Evolutionary conservation across 2,888 invertebrate genomes (phyloP).

Genomic region (Yponomeuta evonymella): DNA sequence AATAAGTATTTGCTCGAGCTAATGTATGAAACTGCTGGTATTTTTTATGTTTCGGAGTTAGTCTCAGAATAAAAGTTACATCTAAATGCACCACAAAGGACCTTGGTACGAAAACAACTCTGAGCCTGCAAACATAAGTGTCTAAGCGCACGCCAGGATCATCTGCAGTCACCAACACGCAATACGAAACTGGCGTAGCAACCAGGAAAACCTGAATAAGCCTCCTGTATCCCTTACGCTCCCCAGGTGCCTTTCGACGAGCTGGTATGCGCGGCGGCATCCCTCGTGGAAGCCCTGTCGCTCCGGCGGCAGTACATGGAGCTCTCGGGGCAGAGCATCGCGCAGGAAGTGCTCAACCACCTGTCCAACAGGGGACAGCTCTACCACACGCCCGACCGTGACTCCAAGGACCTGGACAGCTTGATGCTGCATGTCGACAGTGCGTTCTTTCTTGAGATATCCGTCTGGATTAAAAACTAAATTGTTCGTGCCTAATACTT

Average conservation of each 20-base stretch:
- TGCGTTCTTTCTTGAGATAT: constrained; percentile 42
- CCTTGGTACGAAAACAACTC: neutral
- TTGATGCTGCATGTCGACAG: constrained; percentile 81
- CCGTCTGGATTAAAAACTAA: too few species aligned
- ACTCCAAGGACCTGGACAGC: constrained; percentile 69
- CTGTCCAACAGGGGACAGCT: constrained; percentile 77
- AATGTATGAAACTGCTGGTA: too few species aligned
- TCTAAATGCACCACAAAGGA: too few species aligned
- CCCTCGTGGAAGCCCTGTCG: constrained; percentile 88
- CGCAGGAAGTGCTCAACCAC: constrained; percentile 84
- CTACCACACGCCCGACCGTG: constrained; percentile 54
- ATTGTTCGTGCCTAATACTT: too few species aligned
- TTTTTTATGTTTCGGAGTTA: too few species aligned
- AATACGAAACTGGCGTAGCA: too few species aligned
- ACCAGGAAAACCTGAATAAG: too few species aligned
- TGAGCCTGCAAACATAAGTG: neutral
- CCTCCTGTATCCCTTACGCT: neutral
- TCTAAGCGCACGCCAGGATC: too few species aligned
- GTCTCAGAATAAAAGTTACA: too few species aligned
- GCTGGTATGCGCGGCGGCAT: constrained; percentile 87
- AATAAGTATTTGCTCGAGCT: too few species aligned
- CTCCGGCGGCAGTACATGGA: constrained; percentile 93
- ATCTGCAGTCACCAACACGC: too few species aligned
- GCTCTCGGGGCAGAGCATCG: constrained; percentile 87
- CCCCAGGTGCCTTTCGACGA: constrained; percentile 92